phyloP scores from a whole-genome alignment of 2,888 invertebrate species.

The Lacanobia wlatinum region DNA sequence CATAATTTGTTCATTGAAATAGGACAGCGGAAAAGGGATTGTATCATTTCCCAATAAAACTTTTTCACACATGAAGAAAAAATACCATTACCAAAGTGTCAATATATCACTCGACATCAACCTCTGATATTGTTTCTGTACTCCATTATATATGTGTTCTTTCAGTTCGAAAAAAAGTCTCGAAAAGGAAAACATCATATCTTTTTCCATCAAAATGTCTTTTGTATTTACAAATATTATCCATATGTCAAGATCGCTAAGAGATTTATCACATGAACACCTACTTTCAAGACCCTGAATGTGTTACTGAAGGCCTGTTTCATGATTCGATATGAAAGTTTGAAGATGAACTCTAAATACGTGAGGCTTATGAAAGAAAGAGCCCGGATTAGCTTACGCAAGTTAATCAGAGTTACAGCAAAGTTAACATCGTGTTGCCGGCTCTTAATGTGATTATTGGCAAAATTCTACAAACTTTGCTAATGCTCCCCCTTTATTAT shows the following conservation, averaged over 20 bases:
- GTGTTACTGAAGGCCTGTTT: slow-evolving; percentile 19
- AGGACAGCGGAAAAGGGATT: slow-evolving; percentile 16
- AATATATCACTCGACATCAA: slow-evolving; percentile 28
- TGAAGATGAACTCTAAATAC: slow-evolving; percentile 13
- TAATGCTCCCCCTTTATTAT: not conserved
- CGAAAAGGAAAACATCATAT: slow-evolving; percentile 5
- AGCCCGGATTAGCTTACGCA: slow-evolving; percentile 43
- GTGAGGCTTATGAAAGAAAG: slow-evolving; percentile 30
- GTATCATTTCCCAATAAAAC: not conserved
- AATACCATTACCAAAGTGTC: slow-evolving; percentile 24
- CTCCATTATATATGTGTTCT: slow-evolving; percentile 21
- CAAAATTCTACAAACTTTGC: slow-evolving; percentile 26
- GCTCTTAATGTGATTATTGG: slow-evolving; percentile 45
- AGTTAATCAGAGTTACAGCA: slow-evolving; percentile 53
- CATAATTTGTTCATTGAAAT: slow-evolving; percentile 23
- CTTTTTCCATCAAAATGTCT: not conserved
- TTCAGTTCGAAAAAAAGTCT: not conserved
- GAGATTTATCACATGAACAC: slow-evolving; percentile 11
- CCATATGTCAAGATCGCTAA: slow-evolving; percentile 2
- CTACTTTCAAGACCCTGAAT: not conserved
- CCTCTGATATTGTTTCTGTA: slow-evolving; percentile 14
- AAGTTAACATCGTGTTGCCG: slow-evolving; percentile 30
- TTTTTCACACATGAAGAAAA: slow-evolving; percentile 10
- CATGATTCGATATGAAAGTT: slow-evolving; percentile 27
- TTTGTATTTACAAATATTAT: slow-evolving; percentile 20